Conservation (phyloP, 2,888 invertebrate genomes). For the Eustalomyia histrio region DNA sequence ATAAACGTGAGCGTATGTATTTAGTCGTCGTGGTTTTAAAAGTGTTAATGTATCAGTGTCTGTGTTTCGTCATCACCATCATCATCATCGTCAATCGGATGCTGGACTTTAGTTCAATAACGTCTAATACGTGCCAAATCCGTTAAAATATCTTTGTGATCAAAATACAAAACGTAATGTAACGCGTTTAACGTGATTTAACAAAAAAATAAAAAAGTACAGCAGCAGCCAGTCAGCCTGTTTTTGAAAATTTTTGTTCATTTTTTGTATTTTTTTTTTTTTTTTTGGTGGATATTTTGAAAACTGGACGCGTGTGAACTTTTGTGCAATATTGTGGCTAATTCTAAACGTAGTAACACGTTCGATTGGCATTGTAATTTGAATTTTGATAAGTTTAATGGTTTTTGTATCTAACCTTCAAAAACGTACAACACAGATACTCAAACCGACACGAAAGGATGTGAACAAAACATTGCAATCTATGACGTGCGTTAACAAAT, state of each 20-base stretch:
- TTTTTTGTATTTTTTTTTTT: constrained; percentile 23
- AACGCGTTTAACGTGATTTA: constrained; percentile 53
- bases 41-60: constrained; percentile 37
- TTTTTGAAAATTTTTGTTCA: constrained; percentile 14
- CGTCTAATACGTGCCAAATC: constrained; percentile 60
- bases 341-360: constrained; percentile 62
- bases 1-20: constrained; percentile 38
- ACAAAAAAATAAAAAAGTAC: no score
- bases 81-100: constrained; percentile 63
- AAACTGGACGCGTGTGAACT: constrained; percentile 65
- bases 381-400: constrained; percentile 63
- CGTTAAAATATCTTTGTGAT: constrained; percentile 45
- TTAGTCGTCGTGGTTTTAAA: constrained; percentile 40
- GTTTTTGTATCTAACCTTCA: constrained; percentile 59
- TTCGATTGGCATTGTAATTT: constrained; percentile 61
- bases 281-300: constrained; percentile 10
- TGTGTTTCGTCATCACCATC: constrained; percentile 55
- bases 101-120: constrained; percentile 66
- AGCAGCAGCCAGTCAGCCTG: constrained; percentile 34
- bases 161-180: constrained; percentile 36
- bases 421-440: constrained; percentile 29
- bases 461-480: constrained; percentile 16
- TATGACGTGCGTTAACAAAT: neutral
- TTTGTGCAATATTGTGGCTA: constrained; percentile 59
- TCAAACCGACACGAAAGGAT: constrained; percentile 13